Percentiles rank a stretch among this genome's conserved stretches.
Evolutionary conservation across 1,140 invertebrate species (phyloP).

Genomic region (Drusus annulatus): DNA sequence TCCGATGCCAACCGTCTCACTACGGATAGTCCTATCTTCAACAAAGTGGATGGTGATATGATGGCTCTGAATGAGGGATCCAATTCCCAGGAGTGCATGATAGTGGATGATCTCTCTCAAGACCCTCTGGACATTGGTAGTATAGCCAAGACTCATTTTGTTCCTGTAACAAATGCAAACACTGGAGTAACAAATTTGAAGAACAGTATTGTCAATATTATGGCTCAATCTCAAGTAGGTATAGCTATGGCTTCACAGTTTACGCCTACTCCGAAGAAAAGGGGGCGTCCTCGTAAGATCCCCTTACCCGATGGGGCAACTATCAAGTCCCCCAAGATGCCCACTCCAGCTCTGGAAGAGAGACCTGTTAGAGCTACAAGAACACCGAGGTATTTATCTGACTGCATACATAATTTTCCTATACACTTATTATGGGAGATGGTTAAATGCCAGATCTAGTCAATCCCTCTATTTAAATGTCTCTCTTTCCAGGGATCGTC

Average conservation of each 20-base stretch:
- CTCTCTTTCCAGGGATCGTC: slow-evolving; percentile 62
- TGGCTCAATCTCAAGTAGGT: slow-evolving; percentile 30
- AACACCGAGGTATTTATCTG: slow-evolving; percentile 63
- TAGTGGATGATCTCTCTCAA: slow-evolving; percentile 65
- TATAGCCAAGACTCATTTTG: slow-evolving; percentile 60
- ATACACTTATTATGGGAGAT: no score
- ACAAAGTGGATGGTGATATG: slow-evolving; percentile 64
- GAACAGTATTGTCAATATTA: slow-evolving; percentile 49
- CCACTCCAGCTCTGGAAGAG: slow-evolving; percentile 67
- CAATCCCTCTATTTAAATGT: no score
- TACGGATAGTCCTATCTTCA: slow-evolving; percentile 49
- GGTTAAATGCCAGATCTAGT: no score
- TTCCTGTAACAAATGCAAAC: slow-evolving; percentile 26
- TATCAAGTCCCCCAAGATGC: slow-evolving; percentile 59
- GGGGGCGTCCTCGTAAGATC: slow-evolving; percentile 69
- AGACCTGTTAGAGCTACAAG: slow-evolving; percentile 67
- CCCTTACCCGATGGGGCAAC: slow-evolving; percentile 64
- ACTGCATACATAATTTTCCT: no score
- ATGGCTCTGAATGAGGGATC: slow-evolving; percentile 67
- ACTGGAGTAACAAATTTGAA: slow-evolving; percentile 40
- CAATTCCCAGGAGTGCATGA: slow-evolving; percentile 65
- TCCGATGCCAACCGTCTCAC: slow-evolving; percentile 59
- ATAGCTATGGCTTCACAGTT: slow-evolving; percentile 40
- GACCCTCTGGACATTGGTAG: slow-evolving; percentile 68
- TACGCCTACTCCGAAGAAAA: slow-evolving; percentile 67